phyloP scores from a whole-genome alignment of 1,140 invertebrate genomes.

The Caenorhabditis inopinata region DNA sequence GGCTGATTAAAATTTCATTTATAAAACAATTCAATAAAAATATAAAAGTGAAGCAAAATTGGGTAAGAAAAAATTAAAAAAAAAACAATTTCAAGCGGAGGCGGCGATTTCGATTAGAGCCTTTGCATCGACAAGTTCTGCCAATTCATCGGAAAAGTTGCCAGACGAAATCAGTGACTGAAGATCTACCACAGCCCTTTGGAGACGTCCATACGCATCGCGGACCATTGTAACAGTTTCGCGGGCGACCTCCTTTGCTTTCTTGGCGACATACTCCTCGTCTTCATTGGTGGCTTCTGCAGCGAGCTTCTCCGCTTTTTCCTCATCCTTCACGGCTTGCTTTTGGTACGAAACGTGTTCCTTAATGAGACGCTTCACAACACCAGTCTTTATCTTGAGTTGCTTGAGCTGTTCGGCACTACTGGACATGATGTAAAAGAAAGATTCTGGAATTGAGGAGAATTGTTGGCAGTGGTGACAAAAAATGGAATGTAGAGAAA shows the following conservation, averaged over 20 bases:
- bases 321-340: slow-evolving; percentile 22
- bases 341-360: slow-evolving; percentile 36
- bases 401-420: slow-evolving; percentile 2
- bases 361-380: slow-evolving; percentile 31
- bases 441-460: not conserved
- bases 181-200: not conserved
- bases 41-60: not conserved
- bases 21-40: too few species aligned
- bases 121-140: not conserved
- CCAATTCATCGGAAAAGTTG: not conserved
- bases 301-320: slow-evolving; percentile 18
- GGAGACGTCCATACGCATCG: not conserved
- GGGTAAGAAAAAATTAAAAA: too few species aligned
- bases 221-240: not conserved
- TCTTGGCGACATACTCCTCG: slow-evolving; percentile 40
- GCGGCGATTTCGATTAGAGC: not conserved
- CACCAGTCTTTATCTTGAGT: slow-evolving; percentile 37
- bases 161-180: not conserved
- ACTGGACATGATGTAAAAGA: not conserved
- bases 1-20: too few species aligned
- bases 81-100: not conserved
- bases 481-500: too few species aligned
- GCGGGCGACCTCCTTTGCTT: slow-evolving; percentile 19
- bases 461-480: too few species aligned
- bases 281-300: slow-evolving; percentile 30